A percentile compares a stretch with the other conserved stretches of the same genome.
phyloP scores from a whole-genome alignment of 2,888 invertebrate genomes.

The Junonia oenone region DNA sequence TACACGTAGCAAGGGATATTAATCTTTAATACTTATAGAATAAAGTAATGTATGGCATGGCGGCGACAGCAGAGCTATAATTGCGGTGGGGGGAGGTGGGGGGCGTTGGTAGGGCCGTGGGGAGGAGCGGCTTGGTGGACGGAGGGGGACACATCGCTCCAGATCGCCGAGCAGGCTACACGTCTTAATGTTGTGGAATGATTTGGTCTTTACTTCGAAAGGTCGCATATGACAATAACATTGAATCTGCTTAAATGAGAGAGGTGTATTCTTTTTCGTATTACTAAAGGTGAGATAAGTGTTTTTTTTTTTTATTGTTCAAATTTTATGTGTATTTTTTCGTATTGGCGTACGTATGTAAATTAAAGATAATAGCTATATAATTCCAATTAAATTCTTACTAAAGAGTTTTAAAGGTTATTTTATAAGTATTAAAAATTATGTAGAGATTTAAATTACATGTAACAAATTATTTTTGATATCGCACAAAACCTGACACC shows the following conservation, averaged over 20 bases:
- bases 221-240: not conserved
- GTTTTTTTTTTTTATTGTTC: not conserved
- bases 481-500: no score
- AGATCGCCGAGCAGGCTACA: conserved; percentile 46
- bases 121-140: conserved; percentile 70
- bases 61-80: conserved; percentile 42
- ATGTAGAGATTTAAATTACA: no score
- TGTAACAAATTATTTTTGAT: no score
- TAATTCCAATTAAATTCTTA: no score
- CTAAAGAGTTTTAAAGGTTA: no score
- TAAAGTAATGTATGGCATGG: conserved; percentile 62
- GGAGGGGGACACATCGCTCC: conserved; percentile 68
- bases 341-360: no score
- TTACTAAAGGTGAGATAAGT: no score
- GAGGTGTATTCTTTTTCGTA: no score
- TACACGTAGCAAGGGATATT: conserved; percentile 47
- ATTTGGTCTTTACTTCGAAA: not conserved
- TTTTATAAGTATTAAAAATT: no score
- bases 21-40: conserved; percentile 60
- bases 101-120: conserved; percentile 72
- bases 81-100: conserved; percentile 68
- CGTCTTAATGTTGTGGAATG: conserved; percentile 32
- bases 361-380: no score
- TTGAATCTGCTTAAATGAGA: no score
- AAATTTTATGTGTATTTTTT: not conserved